These are phyloP conservation scores for Heliconius hortense DNA, from an alignment of 2,888 invertebrate species.

Conservation along the genomic window DNA sequence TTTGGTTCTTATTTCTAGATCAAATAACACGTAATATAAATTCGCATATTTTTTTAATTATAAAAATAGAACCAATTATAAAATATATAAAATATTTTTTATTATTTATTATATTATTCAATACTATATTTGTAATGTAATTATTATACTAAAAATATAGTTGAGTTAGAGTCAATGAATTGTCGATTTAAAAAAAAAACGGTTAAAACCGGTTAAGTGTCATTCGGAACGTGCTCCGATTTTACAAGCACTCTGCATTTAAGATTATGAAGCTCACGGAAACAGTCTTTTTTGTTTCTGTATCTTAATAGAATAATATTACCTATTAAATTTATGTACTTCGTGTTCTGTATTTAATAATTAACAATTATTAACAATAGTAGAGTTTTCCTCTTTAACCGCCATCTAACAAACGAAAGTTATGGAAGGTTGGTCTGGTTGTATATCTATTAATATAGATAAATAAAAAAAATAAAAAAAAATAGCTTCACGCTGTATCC, in stretches of 20 bases:
- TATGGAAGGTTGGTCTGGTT: not conserved
- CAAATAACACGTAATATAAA: constrained; percentile 26
- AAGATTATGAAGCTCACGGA: constrained; percentile 11
- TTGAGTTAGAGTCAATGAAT: constrained; percentile 27
- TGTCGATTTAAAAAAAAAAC: constrained; percentile 41
- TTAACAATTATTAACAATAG: not conserved
- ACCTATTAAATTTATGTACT: not conserved
- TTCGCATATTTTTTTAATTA: constrained; percentile 12
- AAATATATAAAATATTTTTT: not conserved
- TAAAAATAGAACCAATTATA: not conserved
- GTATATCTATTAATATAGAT: constrained; percentile 10
- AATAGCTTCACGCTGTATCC: too few relatives aligned
- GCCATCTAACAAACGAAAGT: not conserved
- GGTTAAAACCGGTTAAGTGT: constrained; percentile 41
- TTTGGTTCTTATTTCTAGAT: constrained; percentile 27
- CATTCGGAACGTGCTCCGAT: constrained; percentile 37
- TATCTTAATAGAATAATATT: too few relatives aligned
- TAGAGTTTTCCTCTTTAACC: not conserved
- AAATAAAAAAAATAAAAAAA: too few relatives aligned
- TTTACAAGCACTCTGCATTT: constrained; percentile 28
- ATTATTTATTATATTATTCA: not conserved
- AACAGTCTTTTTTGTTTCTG: not conserved
- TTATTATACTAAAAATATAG: constrained; percentile 27
- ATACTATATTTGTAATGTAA: not conserved
- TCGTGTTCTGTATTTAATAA: not conserved